Evolutionary conservation across 2,797 vertebrate species (phyloP).

Genomic region (Poeciliopsis turneri): DNA sequence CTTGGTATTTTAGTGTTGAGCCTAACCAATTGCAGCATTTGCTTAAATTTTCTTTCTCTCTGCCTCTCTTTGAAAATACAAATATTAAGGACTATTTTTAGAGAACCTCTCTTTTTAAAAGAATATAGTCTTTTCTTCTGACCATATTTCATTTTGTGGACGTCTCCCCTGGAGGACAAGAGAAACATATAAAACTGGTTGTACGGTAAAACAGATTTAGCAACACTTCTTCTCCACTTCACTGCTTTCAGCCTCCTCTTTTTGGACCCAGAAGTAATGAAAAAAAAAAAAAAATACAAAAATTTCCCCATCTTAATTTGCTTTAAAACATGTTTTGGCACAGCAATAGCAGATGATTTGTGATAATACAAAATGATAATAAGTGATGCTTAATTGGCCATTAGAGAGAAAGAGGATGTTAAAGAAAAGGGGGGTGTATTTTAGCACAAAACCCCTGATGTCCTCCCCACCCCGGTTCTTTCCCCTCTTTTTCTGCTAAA

Average conservation of each 20-base stretch:
- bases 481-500: constrained; percentile 54
- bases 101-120: neutral
- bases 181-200: neutral
- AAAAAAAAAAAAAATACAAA: neutral
- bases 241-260: constrained; percentile 33
- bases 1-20: neutral
- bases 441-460: constrained; percentile 69
- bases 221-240: constrained; percentile 20
- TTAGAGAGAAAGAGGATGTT: constrained; percentile 65
- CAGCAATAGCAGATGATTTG: constrained; percentile 72
- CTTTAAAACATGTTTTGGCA: constrained; percentile 47
- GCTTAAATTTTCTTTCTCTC: neutral
- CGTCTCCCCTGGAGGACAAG: neutral
- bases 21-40: neutral
- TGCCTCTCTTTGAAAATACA: neutral
- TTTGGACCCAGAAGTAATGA: constrained; percentile 18
- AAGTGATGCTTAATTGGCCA: constrained; percentile 77
- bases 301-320: constrained; percentile 25
- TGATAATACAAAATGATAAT: constrained; percentile 69
- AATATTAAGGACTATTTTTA: neutral
- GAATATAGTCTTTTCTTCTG: neutral
- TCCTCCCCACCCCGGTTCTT: constrained; percentile 30
- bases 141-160: constrained; percentile 21
- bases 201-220: constrained; percentile 24
- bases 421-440: constrained; percentile 64